A percentile compares a stretch with the other conserved stretches of the same genome.
These are phyloP conservation scores for Lasioglossum leucozonium DNA, from an alignment of 2,888 invertebrate genomes.

Conservation along the genomic window DNA sequence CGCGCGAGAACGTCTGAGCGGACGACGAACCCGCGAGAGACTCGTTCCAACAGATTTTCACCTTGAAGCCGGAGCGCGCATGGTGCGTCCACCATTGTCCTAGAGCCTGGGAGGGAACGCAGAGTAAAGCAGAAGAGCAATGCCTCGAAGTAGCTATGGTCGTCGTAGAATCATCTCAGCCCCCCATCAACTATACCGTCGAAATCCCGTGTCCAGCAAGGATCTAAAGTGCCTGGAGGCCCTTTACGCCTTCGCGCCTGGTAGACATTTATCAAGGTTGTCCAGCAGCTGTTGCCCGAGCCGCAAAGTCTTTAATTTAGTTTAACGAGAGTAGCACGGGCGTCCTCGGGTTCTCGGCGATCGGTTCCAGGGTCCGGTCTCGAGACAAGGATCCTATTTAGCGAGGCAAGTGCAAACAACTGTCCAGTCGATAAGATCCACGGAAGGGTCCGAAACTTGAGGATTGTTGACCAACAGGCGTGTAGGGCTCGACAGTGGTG, in stretches of 20 bases:
- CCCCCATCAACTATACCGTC: neutral
- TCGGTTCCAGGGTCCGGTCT: neutral
- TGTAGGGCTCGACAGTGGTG: neutral
- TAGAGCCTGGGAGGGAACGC: too few relatives aligned
- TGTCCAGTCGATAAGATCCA: neutral
- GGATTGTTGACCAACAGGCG: conserved; percentile 3
- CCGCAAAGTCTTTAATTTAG: conserved; percentile 5
- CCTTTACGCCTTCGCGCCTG: neutral
- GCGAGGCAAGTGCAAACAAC: neutral
- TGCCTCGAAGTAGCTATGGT: too few relatives aligned
- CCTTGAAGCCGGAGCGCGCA: neutral
- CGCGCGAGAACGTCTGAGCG: conserved; percentile 27
- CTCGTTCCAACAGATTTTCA: conserved; percentile 19
- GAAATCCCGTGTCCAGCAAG: neutral
- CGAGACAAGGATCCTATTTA: conserved; percentile 6
- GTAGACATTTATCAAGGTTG: neutral
- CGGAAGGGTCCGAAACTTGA: conserved; percentile 4
- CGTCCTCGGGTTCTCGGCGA: neutral
- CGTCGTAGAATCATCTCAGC: too few relatives aligned
- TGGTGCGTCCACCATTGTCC: too few relatives aligned
- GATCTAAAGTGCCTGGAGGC: neutral
- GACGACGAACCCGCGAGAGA: conserved; percentile 6
- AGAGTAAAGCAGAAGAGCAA: too few relatives aligned
- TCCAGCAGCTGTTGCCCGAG: neutral
- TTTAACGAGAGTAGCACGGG: neutral